Percentiles rank a stretch among this genome's conserved stretches.
Evolutionary conservation across 2,113 vertebrate genomes (phyloP).

Genomic region (Eretmochelys imbricata): DNA sequence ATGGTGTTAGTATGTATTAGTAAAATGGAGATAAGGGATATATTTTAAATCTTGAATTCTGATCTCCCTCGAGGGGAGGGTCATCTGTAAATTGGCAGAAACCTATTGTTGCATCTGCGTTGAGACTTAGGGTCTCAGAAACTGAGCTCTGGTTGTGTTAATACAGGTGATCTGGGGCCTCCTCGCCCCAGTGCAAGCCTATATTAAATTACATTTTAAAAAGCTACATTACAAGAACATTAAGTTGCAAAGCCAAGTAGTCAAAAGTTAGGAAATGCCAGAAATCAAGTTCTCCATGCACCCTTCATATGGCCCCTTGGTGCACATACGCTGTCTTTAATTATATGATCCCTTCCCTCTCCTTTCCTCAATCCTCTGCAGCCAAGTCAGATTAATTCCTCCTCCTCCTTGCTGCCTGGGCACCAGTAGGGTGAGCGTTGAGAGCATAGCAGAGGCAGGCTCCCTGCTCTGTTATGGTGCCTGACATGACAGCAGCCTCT

Average conservation of each 20-base stretch:
- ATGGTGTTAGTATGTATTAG: neutral
- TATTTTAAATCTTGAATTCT: neutral
- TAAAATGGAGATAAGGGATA: neutral
- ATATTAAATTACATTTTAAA: neutral
- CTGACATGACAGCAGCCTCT: neutral
- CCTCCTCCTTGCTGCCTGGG: too few relatives aligned
- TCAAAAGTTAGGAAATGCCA: neutral
- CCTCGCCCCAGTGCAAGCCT: neutral
- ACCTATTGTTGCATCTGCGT: neutral
- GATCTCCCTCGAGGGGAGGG: neutral
- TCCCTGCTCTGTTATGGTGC: neutral
- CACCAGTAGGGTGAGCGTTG: neutral
- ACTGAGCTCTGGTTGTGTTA: neutral
- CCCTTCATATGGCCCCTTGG: neutral
- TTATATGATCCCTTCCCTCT: neutral
- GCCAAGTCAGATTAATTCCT: neutral
- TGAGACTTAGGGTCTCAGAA: neutral
- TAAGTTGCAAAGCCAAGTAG: neutral
- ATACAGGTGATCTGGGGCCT: neutral
- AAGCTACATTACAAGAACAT: neutral
- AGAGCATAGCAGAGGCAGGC: neutral
- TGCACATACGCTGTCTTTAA: neutral
- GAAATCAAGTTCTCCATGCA: neutral
- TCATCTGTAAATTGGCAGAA: neutral
- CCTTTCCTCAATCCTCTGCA: constrained; percentile 31